Base-by-base conservation (phyloP, 2,888 invertebrate species). In the Noctua janthe region DNA sequence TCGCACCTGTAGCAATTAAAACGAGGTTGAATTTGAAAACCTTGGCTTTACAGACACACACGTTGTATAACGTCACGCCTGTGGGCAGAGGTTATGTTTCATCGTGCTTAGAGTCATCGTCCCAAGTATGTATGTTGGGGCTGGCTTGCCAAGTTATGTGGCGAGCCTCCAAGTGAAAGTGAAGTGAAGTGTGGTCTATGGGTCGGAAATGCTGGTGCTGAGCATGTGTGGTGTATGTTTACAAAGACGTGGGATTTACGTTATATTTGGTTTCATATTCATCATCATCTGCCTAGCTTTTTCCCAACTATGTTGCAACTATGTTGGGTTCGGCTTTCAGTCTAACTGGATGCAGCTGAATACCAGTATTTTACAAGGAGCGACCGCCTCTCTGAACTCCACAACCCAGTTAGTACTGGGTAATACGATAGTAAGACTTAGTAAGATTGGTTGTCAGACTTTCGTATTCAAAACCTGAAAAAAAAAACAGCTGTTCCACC, bases 1-100 rank as follows among this genome's bases (percentile, higher is more conserved):
- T 90, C 89, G 80, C 85, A 83, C 88, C 84, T 87, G 82, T 56
- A 66, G 76, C 83, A 90, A 89, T 90, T 90, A 90, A 86, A 83
- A 83, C 86, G 71, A 89, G 86, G 82, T 76, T 85, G 75, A 49
- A 74, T 80, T 85, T 78, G 73, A 79, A 80, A 86, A 80, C 86
- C 87, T 87, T 86, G 81, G 74, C 43, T 72, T 67, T 70, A 64
- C 23, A 47, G 43, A 69, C n/a, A 15, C 7, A 47, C n/a, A 69
- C 23, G 2, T 23, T 67, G 39, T 69, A 69, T n/a, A 47, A 47
- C 23, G 5, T 47, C n/a, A 47, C 15, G 15, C 15, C 17, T 29
- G 1, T 29, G 7, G 62, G 29, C 29, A 29, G 62, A 15, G 17
- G 15, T 2, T 62, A 7, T 29, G 29, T 62, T 62, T 15, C 3